Percentiles rank a stretch among this genome's conserved stretches.
phyloP scores from a whole-genome alignment of 2,113 vertebrate species.

The Aphyosemion australe region DNA sequence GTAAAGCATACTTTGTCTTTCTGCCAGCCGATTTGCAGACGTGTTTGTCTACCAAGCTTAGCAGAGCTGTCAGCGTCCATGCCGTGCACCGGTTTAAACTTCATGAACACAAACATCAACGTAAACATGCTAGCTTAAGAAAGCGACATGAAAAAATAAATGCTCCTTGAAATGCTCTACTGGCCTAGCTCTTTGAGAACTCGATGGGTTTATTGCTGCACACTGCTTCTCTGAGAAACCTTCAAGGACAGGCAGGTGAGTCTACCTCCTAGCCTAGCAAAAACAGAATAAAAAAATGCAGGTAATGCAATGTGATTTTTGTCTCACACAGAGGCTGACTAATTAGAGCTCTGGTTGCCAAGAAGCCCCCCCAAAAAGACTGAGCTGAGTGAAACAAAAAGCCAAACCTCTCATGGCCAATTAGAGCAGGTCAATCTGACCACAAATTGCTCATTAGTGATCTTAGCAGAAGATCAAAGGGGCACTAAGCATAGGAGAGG shows the following conservation, averaged over 20 bases:
- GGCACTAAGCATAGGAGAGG: slow-evolving; percentile 43
- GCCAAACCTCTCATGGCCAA: slow-evolving; percentile 43
- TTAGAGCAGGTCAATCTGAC: slow-evolving; percentile 69
- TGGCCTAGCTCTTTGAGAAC: too few species aligned
- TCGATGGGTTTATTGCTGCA: too few species aligned
- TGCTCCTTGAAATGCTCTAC: too few species aligned
- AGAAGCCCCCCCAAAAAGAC: slow-evolving; percentile 16
- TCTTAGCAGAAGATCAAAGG: slow-evolving; percentile 66
- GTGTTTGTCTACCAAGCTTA: neutral
- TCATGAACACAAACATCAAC: neutral
- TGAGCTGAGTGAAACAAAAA: slow-evolving; percentile 41
- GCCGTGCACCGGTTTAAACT: neutral
- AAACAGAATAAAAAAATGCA: neutral
- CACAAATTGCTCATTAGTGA: slow-evolving; percentile 69
- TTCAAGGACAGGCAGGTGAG: slow-evolving; percentile 4
- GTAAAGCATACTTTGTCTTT: neutral
- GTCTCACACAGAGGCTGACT: neutral
- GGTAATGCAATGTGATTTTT: slow-evolving; percentile 14
- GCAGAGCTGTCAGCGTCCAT: neutral
- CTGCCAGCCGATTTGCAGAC: neutral
- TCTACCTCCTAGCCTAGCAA: slow-evolving; percentile 1
- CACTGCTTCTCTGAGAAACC: neutral
- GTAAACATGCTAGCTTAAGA: too few species aligned
- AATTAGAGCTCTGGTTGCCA: slow-evolving; percentile 15
- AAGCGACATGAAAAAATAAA: too few species aligned